These are phyloP conservation scores for Eretmochelys imbricata DNA, from an alignment of 2,113 vertebrate genomes.

Conservation along the genomic window DNA sequence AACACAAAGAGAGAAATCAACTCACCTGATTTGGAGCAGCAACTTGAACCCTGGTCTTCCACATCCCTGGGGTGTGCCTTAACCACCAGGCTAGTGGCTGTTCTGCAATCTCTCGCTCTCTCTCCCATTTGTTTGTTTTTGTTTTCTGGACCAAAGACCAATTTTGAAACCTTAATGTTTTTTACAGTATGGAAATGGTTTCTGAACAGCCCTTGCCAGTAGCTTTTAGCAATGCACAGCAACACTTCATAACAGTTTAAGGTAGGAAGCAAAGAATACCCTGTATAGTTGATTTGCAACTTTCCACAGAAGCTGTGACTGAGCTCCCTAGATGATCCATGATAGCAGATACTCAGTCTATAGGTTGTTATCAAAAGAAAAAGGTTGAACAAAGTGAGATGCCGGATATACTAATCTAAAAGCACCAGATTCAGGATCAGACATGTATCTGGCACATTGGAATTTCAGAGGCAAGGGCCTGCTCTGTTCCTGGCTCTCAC, in stretches of 20 bases:
- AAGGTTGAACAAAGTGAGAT: neutral
- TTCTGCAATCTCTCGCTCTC: neutral
- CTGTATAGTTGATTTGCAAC: neutral
- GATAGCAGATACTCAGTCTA: neutral
- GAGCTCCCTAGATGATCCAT: neutral
- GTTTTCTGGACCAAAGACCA: neutral
- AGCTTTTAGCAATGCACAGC: neutral
- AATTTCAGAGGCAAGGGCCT: neutral
- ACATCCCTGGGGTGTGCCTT: neutral
- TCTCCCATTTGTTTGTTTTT: neutral
- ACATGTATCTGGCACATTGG: rapidly evolving
- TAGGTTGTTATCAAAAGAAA: neutral
- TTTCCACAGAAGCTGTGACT: neutral
- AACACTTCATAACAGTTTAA: neutral
- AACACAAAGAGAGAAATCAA: neutral
- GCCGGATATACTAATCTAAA: neutral
- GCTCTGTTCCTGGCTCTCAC: neutral
- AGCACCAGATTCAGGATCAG: neutral
- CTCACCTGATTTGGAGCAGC: neutral
- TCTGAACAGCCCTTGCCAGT: neutral
- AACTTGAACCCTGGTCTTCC: neutral
- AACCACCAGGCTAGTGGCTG: neutral
- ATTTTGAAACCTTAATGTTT: neutral
- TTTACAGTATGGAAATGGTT: neutral
- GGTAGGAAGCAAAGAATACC: neutral